Conservation (phyloP, 2,888 invertebrate species). For the Drosophila colorata region DNA sequence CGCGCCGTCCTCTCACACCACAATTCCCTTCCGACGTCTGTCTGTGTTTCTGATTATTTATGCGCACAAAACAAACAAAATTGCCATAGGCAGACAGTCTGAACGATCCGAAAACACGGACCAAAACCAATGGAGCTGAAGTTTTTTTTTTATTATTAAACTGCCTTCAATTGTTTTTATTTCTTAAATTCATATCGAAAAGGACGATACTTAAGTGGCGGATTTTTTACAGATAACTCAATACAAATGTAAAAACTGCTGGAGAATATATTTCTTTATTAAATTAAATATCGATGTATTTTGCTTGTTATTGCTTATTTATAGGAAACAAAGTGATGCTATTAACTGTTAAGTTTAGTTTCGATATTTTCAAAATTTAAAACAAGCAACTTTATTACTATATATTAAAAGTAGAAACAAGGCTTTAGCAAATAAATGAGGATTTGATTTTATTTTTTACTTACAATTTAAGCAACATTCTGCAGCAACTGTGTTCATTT, state of each 20-base stretch:
- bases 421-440: too few species aligned
- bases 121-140: slow-evolving; percentile 26
- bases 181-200: slow-evolving; percentile 10
- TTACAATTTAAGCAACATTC: too few species aligned
- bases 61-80: slow-evolving; percentile 69
- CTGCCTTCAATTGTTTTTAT: slow-evolving; percentile 52
- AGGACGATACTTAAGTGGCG: background rate
- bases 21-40: background rate
- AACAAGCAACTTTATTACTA: too few species aligned
- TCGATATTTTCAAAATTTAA: too few species aligned
- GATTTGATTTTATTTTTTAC: too few species aligned
- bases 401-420: too few species aligned
- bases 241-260: background rate
- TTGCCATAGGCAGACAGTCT: slow-evolving; percentile 45
- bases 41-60: slow-evolving; percentile 65
- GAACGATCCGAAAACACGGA: slow-evolving; percentile 16
- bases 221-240: background rate
- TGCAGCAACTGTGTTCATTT: too few species aligned
- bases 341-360: too few species aligned
- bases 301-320: too few species aligned
- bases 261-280: too few species aligned
- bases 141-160: slow-evolving; percentile 48
- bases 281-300: too few species aligned
- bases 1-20: background rate
- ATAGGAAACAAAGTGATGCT: too few species aligned